A percentile compares a stretch with the other conserved stretches of the same genome.
Conservation (phyloP, 2,113 vertebrate species). For the Otus sunia region DNA sequence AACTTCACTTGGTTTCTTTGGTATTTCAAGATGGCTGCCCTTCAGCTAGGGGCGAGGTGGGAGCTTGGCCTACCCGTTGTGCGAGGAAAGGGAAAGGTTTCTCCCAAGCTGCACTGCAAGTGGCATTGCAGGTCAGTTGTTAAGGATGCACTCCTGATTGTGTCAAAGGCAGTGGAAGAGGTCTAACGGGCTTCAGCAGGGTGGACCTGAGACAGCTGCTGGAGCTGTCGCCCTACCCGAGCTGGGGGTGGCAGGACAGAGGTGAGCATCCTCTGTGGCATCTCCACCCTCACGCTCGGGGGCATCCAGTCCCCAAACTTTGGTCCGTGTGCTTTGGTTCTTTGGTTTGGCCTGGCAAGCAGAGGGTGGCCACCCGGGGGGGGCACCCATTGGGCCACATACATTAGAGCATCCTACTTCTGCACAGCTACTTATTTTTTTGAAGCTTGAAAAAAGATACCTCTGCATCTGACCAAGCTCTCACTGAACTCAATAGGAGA, state of each 20-base stretch:
- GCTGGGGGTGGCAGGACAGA: neutral
- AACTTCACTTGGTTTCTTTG: neutral
- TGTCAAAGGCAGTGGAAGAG: neutral
- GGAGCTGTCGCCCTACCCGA: rapidly evolving
- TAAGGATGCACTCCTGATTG: rapidly evolving
- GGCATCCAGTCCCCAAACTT: neutral
- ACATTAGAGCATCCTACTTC: neutral
- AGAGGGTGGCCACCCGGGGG: neutral
- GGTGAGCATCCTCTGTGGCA: neutral
- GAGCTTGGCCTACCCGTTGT: rapidly evolving
- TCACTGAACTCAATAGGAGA: neutral
- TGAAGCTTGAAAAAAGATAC: neutral
- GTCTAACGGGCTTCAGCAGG: rapidly evolving
- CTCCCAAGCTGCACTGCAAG: neutral
- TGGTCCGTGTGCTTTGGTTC: neutral
- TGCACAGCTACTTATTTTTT: neutral
- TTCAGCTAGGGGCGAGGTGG: neutral
- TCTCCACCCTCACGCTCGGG: rapidly evolving
- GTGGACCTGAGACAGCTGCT: neutral
- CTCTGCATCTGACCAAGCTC: neutral
- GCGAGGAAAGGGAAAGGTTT: neutral
- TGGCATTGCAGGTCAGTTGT: neutral
- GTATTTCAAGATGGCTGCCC: neutral
- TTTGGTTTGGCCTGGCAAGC: neutral
- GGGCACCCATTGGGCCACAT: rapidly evolving